These are phyloP conservation scores for Micrastur ruficollis DNA, from an alignment of 2,797 vertebrate genomes.

Conservation along the genomic window DNA sequence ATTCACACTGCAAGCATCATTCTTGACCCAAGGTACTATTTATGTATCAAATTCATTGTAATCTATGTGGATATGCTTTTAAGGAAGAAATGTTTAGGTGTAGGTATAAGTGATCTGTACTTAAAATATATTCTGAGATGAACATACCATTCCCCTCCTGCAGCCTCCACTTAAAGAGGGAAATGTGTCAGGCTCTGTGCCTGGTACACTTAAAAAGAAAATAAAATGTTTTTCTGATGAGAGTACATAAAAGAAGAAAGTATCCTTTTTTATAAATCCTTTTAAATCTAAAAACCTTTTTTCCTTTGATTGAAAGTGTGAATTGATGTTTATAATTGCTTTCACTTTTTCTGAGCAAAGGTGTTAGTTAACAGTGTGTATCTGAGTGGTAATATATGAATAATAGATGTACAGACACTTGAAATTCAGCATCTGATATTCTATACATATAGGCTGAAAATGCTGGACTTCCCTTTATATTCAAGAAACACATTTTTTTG, in stretches of 20 bases:
- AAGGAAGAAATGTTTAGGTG: not conserved
- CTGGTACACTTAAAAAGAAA: not conserved
- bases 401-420: not conserved
- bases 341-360: not conserved
- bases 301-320: not conserved
- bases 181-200: not conserved
- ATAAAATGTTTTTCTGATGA: not conserved
- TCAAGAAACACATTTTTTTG: not conserved
- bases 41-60: not conserved
- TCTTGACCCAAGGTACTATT: not conserved
- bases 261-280: not conserved
- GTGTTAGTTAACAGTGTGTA: not conserved
- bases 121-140: not conserved
- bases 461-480: not conserved
- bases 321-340: not conserved
- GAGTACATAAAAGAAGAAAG: not conserved
- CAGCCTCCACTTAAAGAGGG: not conserved
- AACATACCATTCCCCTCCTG: not conserved
- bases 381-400: not conserved
- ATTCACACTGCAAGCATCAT: not conserved
- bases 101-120: not conserved
- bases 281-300: not conserved
- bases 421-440: not conserved
- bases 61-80: not conserved
- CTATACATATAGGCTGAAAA: not conserved